phyloP scores from a whole-genome alignment of 2,797 vertebrate genomes.

The Syngnathus acus region DNA sequence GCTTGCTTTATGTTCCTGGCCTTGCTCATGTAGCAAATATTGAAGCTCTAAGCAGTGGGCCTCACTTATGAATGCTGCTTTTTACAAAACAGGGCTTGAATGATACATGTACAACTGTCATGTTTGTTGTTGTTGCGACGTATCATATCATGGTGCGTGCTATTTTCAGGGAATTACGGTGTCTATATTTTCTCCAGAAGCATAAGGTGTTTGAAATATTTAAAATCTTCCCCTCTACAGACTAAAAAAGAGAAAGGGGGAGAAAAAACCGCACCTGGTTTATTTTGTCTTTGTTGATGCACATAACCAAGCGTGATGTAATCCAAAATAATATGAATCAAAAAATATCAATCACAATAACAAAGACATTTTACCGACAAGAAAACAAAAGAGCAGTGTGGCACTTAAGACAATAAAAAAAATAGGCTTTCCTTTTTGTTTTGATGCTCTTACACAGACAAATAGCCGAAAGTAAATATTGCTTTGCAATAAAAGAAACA shows the following conservation, averaged over 20 bases:
- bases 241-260: not conserved
- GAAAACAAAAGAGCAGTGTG: constrained; percentile 3
- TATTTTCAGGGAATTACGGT: constrained; percentile 8
- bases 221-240: not conserved
- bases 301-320: constrained; percentile 11
- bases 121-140: too few relatives aligned
- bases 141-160: constrained; percentile 10
- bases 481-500: constrained; percentile 10
- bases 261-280: not conserved
- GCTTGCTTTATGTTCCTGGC: too few relatives aligned
- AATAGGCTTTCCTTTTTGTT: constrained; percentile 12
- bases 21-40: too few relatives aligned
- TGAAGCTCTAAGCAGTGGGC: too few relatives aligned
- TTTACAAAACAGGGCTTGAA: too few relatives aligned
- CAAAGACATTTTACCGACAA: not conserved
- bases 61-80: too few relatives aligned
- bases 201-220: constrained; percentile 4
- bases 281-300: constrained; percentile 7
- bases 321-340: constrained; percentile 1
- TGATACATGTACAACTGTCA: too few relatives aligned
- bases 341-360: constrained; percentile 4
- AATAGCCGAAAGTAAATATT: constrained; percentile 4
- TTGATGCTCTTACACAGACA: constrained; percentile 11
- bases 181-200: not conserved
- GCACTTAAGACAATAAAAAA: not conserved